These are phyloP conservation scores for Bombyx huttoni DNA, from an alignment of 2,888 invertebrate species.

Conservation along the genomic window DNA sequence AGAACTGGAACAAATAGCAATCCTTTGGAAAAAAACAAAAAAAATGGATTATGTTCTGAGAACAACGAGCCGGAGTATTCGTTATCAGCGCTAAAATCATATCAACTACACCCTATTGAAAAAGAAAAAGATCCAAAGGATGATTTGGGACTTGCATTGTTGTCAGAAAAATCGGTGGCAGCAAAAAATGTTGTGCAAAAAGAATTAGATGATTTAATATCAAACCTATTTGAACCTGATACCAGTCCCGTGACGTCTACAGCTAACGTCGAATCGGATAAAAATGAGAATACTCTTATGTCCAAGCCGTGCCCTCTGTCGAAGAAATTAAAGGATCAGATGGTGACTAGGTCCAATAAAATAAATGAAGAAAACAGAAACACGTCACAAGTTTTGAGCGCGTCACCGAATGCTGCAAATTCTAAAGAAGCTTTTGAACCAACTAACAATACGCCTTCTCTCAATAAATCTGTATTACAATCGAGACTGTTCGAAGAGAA, in stretches of 20 bases:
- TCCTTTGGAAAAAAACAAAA: background rate
- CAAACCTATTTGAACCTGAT: background rate
- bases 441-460: background rate
- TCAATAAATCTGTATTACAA: background rate
- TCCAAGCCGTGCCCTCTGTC: slow-evolving; percentile 8
- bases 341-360: background rate
- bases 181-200: background rate
- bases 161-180: background rate
- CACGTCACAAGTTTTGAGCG: background rate
- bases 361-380: background rate
- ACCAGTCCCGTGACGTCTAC: background rate
- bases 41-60: too few relatives aligned
- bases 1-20: background rate
- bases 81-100: too few relatives aligned
- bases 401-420: background rate
- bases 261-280: background rate
- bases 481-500: slow-evolving; percentile 5
- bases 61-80: too few relatives aligned
- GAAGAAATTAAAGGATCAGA: slow-evolving; percentile 5
- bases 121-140: too few relatives aligned
- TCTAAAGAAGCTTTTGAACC: background rate
- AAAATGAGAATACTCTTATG: background rate
- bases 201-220: background rate
- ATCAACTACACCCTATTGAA: too few relatives aligned
- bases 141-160: background rate